phyloP scores from a whole-genome alignment of 64 coral and sea anemone species.

The Stichodactyla mertensii region DNA sequence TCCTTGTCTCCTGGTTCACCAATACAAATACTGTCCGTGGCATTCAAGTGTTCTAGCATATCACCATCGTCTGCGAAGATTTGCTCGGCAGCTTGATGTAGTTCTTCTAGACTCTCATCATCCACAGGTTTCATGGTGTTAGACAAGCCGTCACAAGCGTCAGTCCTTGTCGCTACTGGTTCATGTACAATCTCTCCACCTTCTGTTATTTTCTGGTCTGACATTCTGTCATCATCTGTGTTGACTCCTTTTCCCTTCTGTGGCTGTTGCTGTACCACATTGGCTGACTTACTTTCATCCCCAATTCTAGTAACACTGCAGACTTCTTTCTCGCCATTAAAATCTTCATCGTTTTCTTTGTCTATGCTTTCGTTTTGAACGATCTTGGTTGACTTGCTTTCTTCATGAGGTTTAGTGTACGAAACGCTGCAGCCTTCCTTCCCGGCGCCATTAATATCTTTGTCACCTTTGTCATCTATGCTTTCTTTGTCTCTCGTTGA shows the following conservation, averaged over 20 bases:
- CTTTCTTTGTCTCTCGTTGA: background rate
- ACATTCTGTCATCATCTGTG: background rate
- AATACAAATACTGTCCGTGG: background rate
- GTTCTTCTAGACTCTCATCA: conserved; percentile 34
- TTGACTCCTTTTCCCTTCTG: background rate
- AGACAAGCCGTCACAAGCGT: background rate
- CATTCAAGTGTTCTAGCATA: background rate
- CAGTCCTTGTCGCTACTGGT: background rate
- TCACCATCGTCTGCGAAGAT: conserved; percentile 17
- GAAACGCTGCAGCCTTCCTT: background rate
- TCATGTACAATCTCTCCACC: background rate
- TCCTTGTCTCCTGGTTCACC: background rate
- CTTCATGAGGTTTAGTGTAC: background rate
- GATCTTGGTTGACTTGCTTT: background rate
- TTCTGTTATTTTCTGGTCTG: background rate
- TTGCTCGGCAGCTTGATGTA: conserved; percentile 43
- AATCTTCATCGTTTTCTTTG: background rate
- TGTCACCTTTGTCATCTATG: background rate
- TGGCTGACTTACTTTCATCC: background rate
- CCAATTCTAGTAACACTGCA: no score
- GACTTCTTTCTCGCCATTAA: background rate
- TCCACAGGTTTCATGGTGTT: background rate
- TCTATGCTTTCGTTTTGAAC: background rate
- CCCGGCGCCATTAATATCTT: background rate
- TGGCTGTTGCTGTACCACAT: background rate